phyloP scores from a whole-genome alignment of 2,113 vertebrate species.

The Capra hircus region DNA sequence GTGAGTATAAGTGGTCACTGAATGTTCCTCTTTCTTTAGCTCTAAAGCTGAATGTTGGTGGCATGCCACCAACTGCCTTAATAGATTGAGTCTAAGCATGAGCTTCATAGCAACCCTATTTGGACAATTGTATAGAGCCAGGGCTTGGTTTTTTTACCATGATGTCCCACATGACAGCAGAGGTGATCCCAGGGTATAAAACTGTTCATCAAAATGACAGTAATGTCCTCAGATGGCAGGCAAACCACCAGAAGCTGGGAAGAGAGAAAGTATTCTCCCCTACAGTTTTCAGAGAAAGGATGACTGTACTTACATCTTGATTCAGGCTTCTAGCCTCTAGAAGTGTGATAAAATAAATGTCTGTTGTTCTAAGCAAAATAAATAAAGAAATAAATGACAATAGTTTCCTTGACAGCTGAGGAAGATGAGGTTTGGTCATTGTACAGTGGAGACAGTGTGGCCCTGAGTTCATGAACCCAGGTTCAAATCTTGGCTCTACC shows the following conservation, averaged over 20 bases:
- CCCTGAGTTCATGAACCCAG: not conserved
- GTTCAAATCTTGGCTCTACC: not conserved
- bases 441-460: not conserved
- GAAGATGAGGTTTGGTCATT: not conserved
- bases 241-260: not conserved
- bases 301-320: not conserved
- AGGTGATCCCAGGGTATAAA: not conserved
- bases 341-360: not conserved
- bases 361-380: not conserved
- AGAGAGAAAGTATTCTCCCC: not conserved
- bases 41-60: not conserved
- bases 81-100: not conserved
- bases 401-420: not conserved
- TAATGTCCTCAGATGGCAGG: not conserved
- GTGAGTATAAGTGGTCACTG: not conserved
- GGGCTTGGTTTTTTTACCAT: not conserved
- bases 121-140: not conserved
- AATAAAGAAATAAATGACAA: not conserved
- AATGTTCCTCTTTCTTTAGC: not conserved
- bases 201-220: not conserved
- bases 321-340: not conserved
- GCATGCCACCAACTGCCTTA: not conserved
- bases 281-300: not conserved
- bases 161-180: not conserved
- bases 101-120: not conserved